Percentiles rank a stretch among this genome's conserved stretches.
Conservation (phyloP, 2,888 invertebrate genomes). For the Molorchus minor region DNA sequence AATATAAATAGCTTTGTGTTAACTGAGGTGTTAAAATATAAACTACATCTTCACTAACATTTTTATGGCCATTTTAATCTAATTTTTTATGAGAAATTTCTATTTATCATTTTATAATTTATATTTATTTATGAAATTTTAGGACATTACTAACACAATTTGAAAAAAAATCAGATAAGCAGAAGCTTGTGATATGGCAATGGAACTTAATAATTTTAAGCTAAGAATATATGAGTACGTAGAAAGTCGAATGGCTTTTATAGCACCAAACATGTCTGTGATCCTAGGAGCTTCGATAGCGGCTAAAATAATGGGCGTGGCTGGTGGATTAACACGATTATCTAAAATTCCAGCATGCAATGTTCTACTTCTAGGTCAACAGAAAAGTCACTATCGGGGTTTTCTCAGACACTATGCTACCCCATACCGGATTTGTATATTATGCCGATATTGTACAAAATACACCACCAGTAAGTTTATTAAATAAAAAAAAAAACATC, state of each 20-base stretch:
- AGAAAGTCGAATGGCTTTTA: conserved; percentile 98
- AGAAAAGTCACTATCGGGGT: conserved; percentile 93
- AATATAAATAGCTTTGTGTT: too few species aligned
- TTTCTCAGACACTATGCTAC: conserved; percentile 93
- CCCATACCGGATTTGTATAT: conserved; percentile 95
- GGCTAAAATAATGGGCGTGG: conserved; percentile 96
- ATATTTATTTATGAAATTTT: too few species aligned
- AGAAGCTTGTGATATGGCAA: conserved; percentile 96
- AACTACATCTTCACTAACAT: too few species aligned
- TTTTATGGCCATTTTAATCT: too few species aligned
- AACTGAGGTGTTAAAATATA: too few species aligned
- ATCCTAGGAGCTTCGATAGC: conserved; percentile 95
- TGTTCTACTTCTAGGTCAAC: conserved; percentile 88
- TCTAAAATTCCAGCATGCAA: conserved; percentile 99
- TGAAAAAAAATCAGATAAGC: conserved; percentile 84
- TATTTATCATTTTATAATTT: too few species aligned
- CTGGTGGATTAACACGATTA: conserved; percentile 94
- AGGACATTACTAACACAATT: conserved; percentile 80
- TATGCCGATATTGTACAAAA: conserved; percentile 95
- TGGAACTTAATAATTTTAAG: conserved; percentile 90
- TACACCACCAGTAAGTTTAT: conserved; percentile 82
- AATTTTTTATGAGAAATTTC: too few species aligned
- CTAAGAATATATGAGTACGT: conserved; percentile 94
- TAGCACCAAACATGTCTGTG: conserved; percentile 96
- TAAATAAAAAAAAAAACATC: too few species aligned